Evolutionary conservation across 2,888 invertebrate species (phyloP), one percentile per base, ranked within the genome.

Genomic region (Crocallis elinguaria): DNA sequence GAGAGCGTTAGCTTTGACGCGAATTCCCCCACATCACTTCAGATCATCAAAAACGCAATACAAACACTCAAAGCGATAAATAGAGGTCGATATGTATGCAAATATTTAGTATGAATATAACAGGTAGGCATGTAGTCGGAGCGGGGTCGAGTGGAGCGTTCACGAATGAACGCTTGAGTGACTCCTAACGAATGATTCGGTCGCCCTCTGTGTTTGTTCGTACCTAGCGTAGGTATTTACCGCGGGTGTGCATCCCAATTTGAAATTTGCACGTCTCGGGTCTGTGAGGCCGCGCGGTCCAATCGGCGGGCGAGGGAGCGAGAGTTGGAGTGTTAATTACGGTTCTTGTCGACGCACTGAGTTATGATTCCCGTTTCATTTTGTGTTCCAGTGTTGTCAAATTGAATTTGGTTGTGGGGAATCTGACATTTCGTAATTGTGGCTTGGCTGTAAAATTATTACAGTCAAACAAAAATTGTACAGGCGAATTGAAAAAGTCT

Each of bases 51-150:
- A 63, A 73, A 67, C 58, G 61, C 48, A 43, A 54, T 64, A 49
- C 66, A 66, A 65, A 64, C 65, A 67, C 68, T 69, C 59, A 57
- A 55, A 61, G 57, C 57, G 59, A 51, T 62, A 56, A 59, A 57
- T 60, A 64, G 62, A 57, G 63, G 56, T 74, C 77, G 84, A 86
- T 87, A 87, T 86, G 78, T 86, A 89, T 88, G 89, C 90, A 89
- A 90, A 90, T 89, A 87, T 88, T 86, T 80, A 86, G 77, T 81
- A 84, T 84, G 77, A 54, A 75, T 75, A 88, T 88, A 86, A 74
- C 85, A 83, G 86, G 86, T 82, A 81, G 71, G 76, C 70, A 78
- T 74, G 75, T 76, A 79, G 35, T 35, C 12, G 19, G 39, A 43
- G 71, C 71, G 61, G 61, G 62, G 60, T 59, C 73, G 84, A 79